Conservation (phyloP, 2,888 invertebrate genomes). For the Heliothis peltigera region DNA sequence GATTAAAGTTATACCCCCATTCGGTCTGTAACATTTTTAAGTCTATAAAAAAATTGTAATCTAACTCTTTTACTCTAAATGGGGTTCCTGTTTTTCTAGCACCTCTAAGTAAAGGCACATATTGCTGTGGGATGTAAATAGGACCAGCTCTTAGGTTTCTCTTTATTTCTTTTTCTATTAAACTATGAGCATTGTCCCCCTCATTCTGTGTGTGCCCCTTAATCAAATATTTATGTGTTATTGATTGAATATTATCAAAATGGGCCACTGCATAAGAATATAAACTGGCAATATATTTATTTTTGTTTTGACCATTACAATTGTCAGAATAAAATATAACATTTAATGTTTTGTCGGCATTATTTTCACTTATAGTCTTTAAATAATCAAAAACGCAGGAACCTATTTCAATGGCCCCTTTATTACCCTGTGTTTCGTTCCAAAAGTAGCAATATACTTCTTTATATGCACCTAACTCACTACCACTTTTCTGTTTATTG, state of each 20-base stretch:
- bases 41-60: constrained; percentile 1
- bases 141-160: constrained; percentile 38
- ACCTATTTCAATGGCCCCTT: background rate
- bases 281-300: constrained; percentile 3
- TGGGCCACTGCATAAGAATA: background rate
- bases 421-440: constrained; percentile 3
- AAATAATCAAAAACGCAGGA: background rate
- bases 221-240: constrained; percentile 45
- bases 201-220: constrained; percentile 49
- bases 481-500: too few relatives aligned
- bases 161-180: constrained; percentile 37
- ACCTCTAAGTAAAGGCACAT: background rate
- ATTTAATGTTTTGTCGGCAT: background rate
- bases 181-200: constrained; percentile 40
- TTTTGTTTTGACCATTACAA: background rate
- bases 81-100: constrained; percentile 2
- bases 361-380: background rate
- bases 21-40: background rate
- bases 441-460: constrained; percentile 9
- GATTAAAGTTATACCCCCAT: constrained; percentile 8
- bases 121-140: constrained; percentile 18
- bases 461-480: too few relatives aligned
- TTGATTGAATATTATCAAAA: constrained; percentile 26
- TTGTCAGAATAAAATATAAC: background rate
- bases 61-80: constrained; percentile 1